Base-by-base conservation (phyloP, 2,888 invertebrate species). In the Yponomeuta cagnagella region DNA sequence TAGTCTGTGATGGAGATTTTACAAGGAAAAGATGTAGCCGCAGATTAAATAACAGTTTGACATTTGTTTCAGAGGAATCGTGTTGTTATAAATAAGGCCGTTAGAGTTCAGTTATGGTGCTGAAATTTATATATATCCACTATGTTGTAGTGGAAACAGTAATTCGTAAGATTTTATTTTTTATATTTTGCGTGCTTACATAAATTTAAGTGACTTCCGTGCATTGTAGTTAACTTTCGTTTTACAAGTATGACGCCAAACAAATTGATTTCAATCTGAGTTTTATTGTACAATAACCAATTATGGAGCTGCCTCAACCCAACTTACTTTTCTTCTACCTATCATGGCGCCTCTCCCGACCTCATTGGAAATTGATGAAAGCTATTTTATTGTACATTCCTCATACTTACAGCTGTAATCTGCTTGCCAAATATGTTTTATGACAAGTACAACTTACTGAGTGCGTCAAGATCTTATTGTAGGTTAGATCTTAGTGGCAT, bases 381-480 rank as follows among this genome's bases (percentile, higher is more conserved):
- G 33, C 69, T 70, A 71, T 70, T 71, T 70, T 71, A 70, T 78
- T 80, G 78, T 82, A 85, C 84, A 82, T 85, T 86, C 82, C 82
- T 79, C 73, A 79, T 77, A 79, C 76, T 75, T 74, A 43, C 43
- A 43, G 43, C 43, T 43, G 43, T 77, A 76, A 75, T 76, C 69
- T 71, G 66, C 77, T 78, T 75, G 75, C 68, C 67, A 70, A 68
- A 37, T 31, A 75, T 74, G 75, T 72, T 73, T 80, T 83, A 80
- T 80, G 77, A 80, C 80, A 90, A 90, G 90, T 90, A 90, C 90
- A 89, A 90, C 86, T 82, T 82, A 80, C 82, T 81, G 82, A 80
- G 85, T 83, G 81, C 82, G 83, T 82, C 77, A 80, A 81, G 82
- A 84, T 86, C 81, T 83, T 84, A 76, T 80, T 80, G 80, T 89